A percentile compares a stretch with the other conserved stretches of the same genome.
Conservation (phyloP, 2,113 vertebrate species). For the Penelope pileata region DNA sequence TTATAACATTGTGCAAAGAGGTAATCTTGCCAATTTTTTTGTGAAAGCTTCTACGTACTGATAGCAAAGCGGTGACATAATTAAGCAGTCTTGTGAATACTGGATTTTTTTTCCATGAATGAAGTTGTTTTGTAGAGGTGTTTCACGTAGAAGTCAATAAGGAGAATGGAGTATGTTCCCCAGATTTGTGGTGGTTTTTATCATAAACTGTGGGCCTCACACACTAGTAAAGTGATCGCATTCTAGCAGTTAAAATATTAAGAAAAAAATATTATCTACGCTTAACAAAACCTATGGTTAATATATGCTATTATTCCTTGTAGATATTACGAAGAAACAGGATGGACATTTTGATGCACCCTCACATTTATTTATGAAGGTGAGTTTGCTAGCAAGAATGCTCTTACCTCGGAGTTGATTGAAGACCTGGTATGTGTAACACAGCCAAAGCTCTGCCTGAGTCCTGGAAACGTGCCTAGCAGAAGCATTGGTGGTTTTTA, state of each 20-base stretch:
- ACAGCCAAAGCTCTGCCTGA: background rate
- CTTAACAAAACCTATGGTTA: slow-evolving; percentile 53
- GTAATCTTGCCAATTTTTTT: background rate
- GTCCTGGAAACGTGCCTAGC: background rate
- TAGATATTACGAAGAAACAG: slow-evolving; percentile 94
- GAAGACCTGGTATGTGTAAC: background rate
- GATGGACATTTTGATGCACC: slow-evolving; percentile 93
- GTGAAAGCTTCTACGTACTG: background rate
- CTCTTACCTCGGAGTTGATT: slow-evolving; percentile 22
- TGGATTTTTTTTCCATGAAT: background rate
- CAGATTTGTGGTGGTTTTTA: background rate
- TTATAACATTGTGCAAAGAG: background rate
- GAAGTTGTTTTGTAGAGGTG: background rate
- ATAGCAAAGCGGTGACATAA: background rate
- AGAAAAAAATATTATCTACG: background rate
- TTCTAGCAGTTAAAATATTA: background rate
- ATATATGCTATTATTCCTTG: slow-evolving; percentile 48
- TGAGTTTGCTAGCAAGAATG: slow-evolving; percentile 71
- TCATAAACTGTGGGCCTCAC: background rate
- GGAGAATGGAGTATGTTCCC: background rate
- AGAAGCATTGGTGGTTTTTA: background rate
- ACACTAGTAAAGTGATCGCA: background rate
- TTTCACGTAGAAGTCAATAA: background rate
- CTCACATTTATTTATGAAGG: slow-evolving; percentile 92
- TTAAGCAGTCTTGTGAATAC: background rate